These are phyloP conservation scores for Oxygymnocypris stewartii DNA, from an alignment of 2,113 vertebrate genomes.

Conservation along the genomic window DNA sequence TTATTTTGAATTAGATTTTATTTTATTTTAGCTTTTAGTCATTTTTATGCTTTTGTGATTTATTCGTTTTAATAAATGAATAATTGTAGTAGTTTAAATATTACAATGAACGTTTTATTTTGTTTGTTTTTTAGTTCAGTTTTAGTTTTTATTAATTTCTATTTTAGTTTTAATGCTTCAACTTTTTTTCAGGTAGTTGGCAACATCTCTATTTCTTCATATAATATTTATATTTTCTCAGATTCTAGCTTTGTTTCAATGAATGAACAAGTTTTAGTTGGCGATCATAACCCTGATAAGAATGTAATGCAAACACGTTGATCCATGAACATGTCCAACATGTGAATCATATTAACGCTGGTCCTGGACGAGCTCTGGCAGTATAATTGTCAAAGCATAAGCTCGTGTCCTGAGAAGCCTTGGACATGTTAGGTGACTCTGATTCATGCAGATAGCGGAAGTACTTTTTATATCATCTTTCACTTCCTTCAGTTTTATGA, in stretches of 20 bases:
- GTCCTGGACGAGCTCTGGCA: not conserved
- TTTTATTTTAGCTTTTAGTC: not conserved
- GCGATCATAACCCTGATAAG: not conserved
- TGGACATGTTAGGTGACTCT: not conserved
- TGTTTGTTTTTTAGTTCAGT: not conserved
- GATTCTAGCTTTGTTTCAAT: not conserved
- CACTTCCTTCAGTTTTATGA: not conserved
- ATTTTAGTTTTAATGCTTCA: not conserved
- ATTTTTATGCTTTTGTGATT: not conserved
- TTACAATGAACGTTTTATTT: not conserved
- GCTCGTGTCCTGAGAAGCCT: not conserved
- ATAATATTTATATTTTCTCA: not conserved
- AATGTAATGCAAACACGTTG: not conserved
- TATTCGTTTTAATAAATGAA: not conserved
- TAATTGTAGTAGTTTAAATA: not conserved
- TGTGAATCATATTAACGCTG: not conserved
- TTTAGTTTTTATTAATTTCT: not conserved
- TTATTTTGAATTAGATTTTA: not conserved
- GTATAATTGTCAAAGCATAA: not conserved
- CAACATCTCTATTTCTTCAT: not conserved
- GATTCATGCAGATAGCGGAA: conserved; percentile 18
- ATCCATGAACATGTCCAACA: not conserved
- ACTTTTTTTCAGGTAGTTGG: not conserved
- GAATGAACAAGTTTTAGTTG: not conserved
- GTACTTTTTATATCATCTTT: not conserved